These are phyloP conservation scores for Okamejei kenojei DNA, from an alignment of 2,797 vertebrate genomes.

Conservation along the genomic window DNA sequence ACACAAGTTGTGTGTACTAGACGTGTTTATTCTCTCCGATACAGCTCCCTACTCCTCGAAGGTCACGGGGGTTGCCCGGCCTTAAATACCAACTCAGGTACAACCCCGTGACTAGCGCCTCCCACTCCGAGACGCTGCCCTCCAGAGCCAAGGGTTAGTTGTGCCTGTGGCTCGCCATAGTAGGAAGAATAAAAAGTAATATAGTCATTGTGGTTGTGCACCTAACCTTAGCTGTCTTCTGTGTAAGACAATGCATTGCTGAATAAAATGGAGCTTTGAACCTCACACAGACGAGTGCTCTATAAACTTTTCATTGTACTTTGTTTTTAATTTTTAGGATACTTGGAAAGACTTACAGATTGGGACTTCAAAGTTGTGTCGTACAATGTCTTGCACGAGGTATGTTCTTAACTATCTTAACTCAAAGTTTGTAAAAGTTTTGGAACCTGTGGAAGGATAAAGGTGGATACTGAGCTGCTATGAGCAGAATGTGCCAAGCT, in stretches of 20 bases:
- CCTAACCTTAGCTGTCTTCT: no score
- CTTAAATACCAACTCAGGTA: no score
- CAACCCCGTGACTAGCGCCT: no score
- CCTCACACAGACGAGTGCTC: not conserved
- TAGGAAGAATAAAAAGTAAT: no score
- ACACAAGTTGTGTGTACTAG: no score
- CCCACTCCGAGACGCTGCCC: no score
- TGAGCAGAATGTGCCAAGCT: not conserved
- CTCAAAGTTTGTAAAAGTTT: not conserved
- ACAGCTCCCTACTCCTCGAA: no score
- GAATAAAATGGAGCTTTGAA: not conserved
- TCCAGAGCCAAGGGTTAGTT: no score
- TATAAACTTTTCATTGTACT: not conserved
- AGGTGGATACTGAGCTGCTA: not conserved
- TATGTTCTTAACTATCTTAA: conserved; percentile 48
- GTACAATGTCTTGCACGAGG: conserved; percentile 76
- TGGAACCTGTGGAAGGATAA: not conserved
- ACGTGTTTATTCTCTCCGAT: no score
- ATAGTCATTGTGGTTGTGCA: no score
- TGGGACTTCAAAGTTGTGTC: conserved; percentile 69
- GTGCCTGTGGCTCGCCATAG: no score
- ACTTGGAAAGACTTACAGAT: conserved; percentile 79
- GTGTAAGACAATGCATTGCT: not conserved
- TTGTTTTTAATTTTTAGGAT: conserved; percentile 59
- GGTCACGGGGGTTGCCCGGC: no score